Evolutionary conservation across 2,888 invertebrate species (phyloP).

Genomic region (Willowsia nigromaculata): DNA sequence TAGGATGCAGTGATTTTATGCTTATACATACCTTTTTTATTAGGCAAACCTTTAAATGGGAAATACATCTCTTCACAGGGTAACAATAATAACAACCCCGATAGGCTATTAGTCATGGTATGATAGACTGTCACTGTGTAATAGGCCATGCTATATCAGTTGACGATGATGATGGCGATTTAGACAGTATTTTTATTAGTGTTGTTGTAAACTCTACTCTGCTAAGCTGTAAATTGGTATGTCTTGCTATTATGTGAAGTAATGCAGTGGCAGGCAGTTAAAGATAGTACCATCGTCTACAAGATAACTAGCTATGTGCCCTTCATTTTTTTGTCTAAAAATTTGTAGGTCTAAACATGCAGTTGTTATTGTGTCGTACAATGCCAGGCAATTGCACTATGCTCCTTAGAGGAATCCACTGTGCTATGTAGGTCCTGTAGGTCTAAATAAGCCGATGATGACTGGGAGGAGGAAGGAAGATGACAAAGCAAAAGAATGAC

Average conservation of each 20-base stretch:
- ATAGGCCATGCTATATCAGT: conserved; percentile 5
- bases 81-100: neutral
- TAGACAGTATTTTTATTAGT: neutral
- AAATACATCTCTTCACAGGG: neutral
- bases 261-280: neutral
- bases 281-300: neutral
- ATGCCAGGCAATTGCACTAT: neutral
- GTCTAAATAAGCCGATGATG: neutral
- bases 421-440: neutral
- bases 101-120: conserved; percentile 23
- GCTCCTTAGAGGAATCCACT: neutral
- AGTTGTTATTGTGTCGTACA: neutral
- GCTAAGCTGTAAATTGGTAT: too few relatives aligned
- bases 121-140: conserved; percentile 24
- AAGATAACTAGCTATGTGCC: neutral
- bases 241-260: neutral
- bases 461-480: conserved; percentile 1
- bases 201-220: neutral
- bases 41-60: neutral
- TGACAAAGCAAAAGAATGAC: conserved; percentile 28
- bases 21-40: neutral
- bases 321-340: neutral
- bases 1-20: neutral
- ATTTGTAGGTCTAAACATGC: neutral
- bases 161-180: neutral